Evolutionary conservation across 2,888 invertebrate genomes (phyloP), one percentile per base, ranked within the genome.

Genomic region (Ectemnius lituratus): DNA sequence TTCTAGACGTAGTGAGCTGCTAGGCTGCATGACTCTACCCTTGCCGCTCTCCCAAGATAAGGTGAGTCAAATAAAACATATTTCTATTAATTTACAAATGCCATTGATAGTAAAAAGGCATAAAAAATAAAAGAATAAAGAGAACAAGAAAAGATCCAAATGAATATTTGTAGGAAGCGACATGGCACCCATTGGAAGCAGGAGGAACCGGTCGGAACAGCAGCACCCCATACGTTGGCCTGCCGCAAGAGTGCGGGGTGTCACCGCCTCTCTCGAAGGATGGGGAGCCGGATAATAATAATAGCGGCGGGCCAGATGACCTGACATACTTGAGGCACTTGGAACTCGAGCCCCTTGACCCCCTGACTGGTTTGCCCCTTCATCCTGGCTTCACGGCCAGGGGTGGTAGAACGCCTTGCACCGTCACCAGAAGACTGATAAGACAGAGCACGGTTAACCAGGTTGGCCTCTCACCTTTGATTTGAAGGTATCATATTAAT

Each of bases 21-120:
- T 98, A 92, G 98, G 97, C 93, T 97, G 97, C 92, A 96, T 96
- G 95, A 97, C 97, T 91, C 96, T 97, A 92, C 96, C 96, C 85
- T 93, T 97, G 87, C 95, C 95, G 92, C 94, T 96, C 93, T 94
- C 95, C 84, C 93, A 95, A 92, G 94, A 94, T 90, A 94, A 94
- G 94, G 94, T 94, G 93, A 92, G 93, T 93, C 23, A 3, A 37
- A 11, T 6, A 6, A 2, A 37, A 11, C 1, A 11, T 8, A 0
- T 88, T 89, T 86, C 87, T 4, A 27, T 16, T 11, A 52, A 4
- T 14, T 52, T 14, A 1, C 52, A 11, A 52, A 1, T 52, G 16
- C 52, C 52, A 16, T 16, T 1, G 0, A 0, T 16, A 52, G 0
- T 11, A 1, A 16, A 52, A 52, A 16, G 14, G 52, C n/a, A 11